Evolutionary conservation across 2,113 vertebrate species (phyloP), one percentile per base, ranked within the genome.

Genomic region (Mesitornis unicolor): DNA sequence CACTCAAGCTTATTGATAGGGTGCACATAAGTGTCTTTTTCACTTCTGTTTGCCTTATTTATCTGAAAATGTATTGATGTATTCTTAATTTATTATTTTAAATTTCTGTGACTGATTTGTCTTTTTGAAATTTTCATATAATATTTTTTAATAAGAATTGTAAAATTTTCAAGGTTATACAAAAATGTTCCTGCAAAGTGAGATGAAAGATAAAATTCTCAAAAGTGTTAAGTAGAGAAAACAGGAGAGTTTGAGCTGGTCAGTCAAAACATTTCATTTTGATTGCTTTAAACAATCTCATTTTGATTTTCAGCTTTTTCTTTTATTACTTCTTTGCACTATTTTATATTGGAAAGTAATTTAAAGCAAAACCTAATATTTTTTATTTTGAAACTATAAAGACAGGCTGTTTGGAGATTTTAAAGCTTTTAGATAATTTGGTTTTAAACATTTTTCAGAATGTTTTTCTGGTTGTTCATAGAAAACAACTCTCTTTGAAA

Each of bases 291-390:
- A 86, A 45, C 28, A 67, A 28, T 40, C 2, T 0, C 2, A n/a
- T 53, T 85, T 84, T 70, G 31, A 42, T 35, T 74, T 77, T 86
- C 51, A 47, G 6, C 6, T 56, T 83, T 87, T 71, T 35, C 10
- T 73, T 73, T 56, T 13, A 28, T 68, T 64, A 11, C 16, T 51
- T 42, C 6, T 78, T 70, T 13, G 4, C 4, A 50, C 1, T n/a
- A 13, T 59, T 71, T 50, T 31, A 85, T 71, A 21, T 9, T 36
- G 7, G 59, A 76, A 89, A 71, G 12, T 4, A 75, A n/a, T 45
- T 83, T 83, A 45, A n/a, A 76, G 7, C 1, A 67, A 74, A 85
- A n/a, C 0, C 0, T 19, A 2, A 4, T 31, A 13, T 24, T 40
- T 69, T 79, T 50, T 0, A 22, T 82, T 78, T 82, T 57, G 26